phyloP scores from a whole-genome alignment of 2,797 vertebrate species.

The Micromesistius poutassou region DNA sequence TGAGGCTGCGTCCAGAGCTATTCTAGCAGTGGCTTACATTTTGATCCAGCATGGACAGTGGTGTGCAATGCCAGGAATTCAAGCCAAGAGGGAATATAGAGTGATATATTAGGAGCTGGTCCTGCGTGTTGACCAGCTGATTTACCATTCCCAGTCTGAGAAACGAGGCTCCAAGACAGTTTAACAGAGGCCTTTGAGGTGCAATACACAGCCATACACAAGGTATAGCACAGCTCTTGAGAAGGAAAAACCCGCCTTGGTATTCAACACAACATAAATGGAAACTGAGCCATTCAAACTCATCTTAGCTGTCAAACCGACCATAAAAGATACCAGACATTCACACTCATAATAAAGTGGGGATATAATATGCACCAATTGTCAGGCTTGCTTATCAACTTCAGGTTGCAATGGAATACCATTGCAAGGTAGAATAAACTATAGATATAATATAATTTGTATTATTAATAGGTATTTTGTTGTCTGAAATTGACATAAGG shows the following conservation, averaged over 20 bases:
- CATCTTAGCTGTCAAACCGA: not conserved
- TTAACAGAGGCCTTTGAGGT: not conserved
- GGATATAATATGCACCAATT: no score
- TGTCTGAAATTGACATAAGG: not conserved
- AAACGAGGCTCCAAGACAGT: not conserved
- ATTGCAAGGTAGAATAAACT: not conserved
- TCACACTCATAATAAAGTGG: no score
- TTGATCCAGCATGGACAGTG: conserved; percentile 51
- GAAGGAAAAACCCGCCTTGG: not conserved
- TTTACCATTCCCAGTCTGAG: not conserved
- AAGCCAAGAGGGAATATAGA: conserved; percentile 45
- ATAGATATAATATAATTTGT: not conserved
- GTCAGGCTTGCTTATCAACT: no score
- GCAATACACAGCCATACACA: not conserved
- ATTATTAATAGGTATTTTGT: not conserved
- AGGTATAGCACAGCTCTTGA: not conserved
- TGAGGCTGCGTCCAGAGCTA: not conserved
- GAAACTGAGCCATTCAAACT: not conserved
- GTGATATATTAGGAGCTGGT: conserved; percentile 67
- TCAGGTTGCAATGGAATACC: no score
- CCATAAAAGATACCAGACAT: not conserved
- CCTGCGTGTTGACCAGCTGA: conserved; percentile 46
- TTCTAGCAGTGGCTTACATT: conserved; percentile 54
- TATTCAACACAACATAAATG: not conserved
- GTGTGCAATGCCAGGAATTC: conserved; percentile 66